Conservation (phyloP, 2,888 invertebrate genomes). For the Cremastobaeus sp. region DNA sequence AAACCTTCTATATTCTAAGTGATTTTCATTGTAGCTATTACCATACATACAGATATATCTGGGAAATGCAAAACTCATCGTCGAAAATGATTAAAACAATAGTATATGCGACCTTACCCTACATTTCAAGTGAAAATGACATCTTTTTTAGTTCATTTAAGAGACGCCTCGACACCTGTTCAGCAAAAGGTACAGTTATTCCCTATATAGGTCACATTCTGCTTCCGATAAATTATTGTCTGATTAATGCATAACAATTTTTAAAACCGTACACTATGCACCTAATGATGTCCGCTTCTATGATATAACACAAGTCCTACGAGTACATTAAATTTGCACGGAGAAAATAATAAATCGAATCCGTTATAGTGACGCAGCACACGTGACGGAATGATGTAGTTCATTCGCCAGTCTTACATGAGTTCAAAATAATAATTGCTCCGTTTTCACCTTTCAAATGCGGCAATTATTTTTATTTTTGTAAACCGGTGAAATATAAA, state of each 20-base stretch:
- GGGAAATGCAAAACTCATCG: too few relatives aligned
- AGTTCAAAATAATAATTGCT: neutral
- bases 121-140: slow-evolving; percentile 19
- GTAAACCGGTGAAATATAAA: neutral
- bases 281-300: slow-evolving; percentile 5
- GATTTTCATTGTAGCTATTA: too few relatives aligned
- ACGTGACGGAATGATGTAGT: slow-evolving; percentile 14
- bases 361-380: slow-evolving; percentile 37
- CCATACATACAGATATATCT: too few relatives aligned
- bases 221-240: slow-evolving; percentile 7
- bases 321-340: slow-evolving; percentile 17
- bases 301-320: slow-evolving; percentile 16
- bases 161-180: neutral
- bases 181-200: slow-evolving; percentile 30
- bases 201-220: slow-evolving; percentile 24
- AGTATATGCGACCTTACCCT: too few relatives aligned
- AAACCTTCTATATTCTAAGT: too few relatives aligned
- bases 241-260: slow-evolving; percentile 10
- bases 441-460: neutral
- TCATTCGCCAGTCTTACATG: slow-evolving; percentile 12
- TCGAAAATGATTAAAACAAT: too few relatives aligned
- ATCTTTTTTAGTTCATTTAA: slow-evolving; percentile 1
- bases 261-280: slow-evolving; percentile 3
- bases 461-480: neutral
- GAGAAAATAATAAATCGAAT: slow-evolving; percentile 22